Base-by-base conservation (phyloP, 2,888 invertebrate species). In the Orthosia gothica region DNA sequence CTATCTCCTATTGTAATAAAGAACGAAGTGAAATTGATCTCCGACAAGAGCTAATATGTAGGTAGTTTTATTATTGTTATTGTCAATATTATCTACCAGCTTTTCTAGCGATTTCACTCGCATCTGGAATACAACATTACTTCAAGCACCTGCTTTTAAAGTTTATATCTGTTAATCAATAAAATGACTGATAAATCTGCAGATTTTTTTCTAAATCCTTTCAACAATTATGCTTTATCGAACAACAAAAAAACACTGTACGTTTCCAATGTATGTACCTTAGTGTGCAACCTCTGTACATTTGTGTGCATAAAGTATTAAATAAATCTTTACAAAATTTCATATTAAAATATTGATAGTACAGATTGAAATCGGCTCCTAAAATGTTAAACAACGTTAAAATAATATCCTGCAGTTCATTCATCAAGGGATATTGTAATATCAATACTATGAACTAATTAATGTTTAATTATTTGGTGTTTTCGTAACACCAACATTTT, bases 1-100 rank as follows among this genome's bases (percentile, higher is more conserved):
- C 40, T 20, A 50, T 20, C 32, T 26, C 12, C 15, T 58, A 49
- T 16, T 45, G 11, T 59, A 52, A 61, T 32, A 61, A 40, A n/a
- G 58, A n/a, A 74, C 23, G 18, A 11, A 45, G 7, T 13, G 23
- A 23, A 58, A 72, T 71, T 32, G 9, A 75, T 49, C 47, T 54
- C 15, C 20, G 5, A 5, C 2, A 16, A 12, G 15, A 16, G 54
- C 47, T 32, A 16, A 23, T 23, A 13, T 47, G 5, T 40, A 75
- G n/a, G 5, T 18, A 45, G 12, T n/a, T 45, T 61, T 45, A 15
- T 20, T 45, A 20, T 20, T 47, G 20, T 20, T 61, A 12, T 5
- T 49, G 23, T 16, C 12, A 26, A 4, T 50, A 47, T 12, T 40
- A 40, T 40, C 40, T 40, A 50, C 16, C 11, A 50, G 5, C 9